These are phyloP conservation scores for Deilephila porcellus DNA, from an alignment of 2,888 invertebrate genomes.

Conservation along the genomic window DNA sequence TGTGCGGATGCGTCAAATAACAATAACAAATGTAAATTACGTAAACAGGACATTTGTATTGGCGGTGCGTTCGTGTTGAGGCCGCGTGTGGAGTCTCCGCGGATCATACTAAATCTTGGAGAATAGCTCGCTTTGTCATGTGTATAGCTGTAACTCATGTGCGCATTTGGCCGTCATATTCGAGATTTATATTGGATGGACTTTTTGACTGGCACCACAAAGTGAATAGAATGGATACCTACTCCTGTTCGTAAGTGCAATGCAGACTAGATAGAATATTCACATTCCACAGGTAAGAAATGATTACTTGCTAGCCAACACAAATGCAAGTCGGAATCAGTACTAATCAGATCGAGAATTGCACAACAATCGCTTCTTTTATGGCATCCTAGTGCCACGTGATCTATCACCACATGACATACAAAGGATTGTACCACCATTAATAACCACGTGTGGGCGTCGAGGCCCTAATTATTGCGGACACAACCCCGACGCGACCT, in stretches of 20 bases:
- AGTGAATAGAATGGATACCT: no score
- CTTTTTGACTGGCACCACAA: background rate
- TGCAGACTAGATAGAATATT: no score
- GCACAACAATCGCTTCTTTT: background rate
- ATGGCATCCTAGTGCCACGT: background rate
- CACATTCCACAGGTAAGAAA: no score
- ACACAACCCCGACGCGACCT: conserved; percentile 79
- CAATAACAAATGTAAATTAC: conserved; percentile 25
- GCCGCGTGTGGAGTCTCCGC: conserved; percentile 4
- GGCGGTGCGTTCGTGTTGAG: conserved; percentile 18
- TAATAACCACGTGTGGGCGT: conserved; percentile 73
- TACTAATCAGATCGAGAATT: background rate
- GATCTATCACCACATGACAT: conserved; percentile 16
- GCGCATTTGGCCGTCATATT: background rate
- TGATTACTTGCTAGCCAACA: no score
- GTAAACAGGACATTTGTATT: conserved; percentile 27
- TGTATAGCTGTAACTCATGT: conserved; percentile 3
- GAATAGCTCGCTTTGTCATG: background rate
- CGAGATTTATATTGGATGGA: background rate
- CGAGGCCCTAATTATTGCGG: conserved; percentile 75
- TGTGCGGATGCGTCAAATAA: conserved; percentile 28
- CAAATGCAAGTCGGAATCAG: no score
- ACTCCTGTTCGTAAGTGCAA: no score
- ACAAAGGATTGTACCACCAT: conserved; percentile 51
- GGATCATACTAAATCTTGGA: conserved; percentile 18